Percentiles rank a stretch among this genome's conserved stretches.
phyloP scores from a whole-genome alignment of 2,888 invertebrate species.

The Pristionchus mayeri region DNA sequence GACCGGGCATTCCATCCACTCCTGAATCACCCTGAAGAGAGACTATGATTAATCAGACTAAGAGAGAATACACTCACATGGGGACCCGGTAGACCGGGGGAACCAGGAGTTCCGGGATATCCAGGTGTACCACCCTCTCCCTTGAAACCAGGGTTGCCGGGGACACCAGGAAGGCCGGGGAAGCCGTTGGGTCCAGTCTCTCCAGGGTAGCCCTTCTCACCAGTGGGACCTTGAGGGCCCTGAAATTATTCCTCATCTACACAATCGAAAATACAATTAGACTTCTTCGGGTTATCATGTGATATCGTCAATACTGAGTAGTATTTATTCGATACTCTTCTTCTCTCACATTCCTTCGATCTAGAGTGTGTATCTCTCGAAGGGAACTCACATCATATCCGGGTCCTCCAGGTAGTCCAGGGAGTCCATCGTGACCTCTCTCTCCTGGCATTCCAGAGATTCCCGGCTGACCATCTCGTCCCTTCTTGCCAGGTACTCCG shows the following conservation, averaged over 20 bases:
- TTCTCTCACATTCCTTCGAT: no score
- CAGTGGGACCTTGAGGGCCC: slow-evolving; percentile 59
- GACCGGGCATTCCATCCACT: slow-evolving; percentile 80
- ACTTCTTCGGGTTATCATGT: no score
- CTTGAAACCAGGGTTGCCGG: slow-evolving; percentile 62
- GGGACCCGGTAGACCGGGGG: slow-evolving; percentile 66
- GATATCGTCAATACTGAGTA: no score
- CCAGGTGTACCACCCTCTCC: slow-evolving; percentile 70
- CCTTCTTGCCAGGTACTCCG: slow-evolving; percentile 78
- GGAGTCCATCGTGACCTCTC: slow-evolving; percentile 67
- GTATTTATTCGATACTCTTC: no score
- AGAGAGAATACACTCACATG: slow-evolving; percentile 2
- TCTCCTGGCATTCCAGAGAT: slow-evolving; percentile 66
- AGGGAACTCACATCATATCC: slow-evolving; percentile 54
- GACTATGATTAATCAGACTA: neutral
- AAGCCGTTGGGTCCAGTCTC: slow-evolving; percentile 60
- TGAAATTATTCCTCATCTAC: neutral
- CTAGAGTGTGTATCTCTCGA: no score
- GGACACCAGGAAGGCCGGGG: slow-evolving; percentile 64
- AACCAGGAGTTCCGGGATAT: slow-evolving; percentile 69
- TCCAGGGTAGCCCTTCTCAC: slow-evolving; percentile 70
- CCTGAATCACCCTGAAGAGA: slow-evolving; percentile 78
- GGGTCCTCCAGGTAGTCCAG: slow-evolving; percentile 68
- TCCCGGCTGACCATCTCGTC: slow-evolving; percentile 65
- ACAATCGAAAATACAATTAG: no score